Base-by-base conservation (phyloP, 35 echinoderm and acorn worm genomes). In the Heliocidaris tuberculata region DNA sequence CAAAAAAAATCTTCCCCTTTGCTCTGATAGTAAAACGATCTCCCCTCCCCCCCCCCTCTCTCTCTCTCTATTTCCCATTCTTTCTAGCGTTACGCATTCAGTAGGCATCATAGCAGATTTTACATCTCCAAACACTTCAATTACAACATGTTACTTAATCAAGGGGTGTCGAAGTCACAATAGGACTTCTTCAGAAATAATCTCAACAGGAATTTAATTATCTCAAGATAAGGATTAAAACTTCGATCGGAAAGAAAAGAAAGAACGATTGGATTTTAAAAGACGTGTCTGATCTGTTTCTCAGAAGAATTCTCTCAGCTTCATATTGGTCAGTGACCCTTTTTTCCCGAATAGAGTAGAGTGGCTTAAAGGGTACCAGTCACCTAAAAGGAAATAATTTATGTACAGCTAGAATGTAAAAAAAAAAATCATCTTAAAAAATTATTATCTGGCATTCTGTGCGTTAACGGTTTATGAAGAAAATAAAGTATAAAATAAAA, bases 181-280 rank as follows among this genome's bases (percentile, higher is more conserved):
- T 70, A 2, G 60, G 24, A 24, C 60, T 78, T n/a, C 65, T 78
- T 78, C 17, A 78, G 65, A 78, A 56, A 78, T 78, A 78, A 78
- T 78, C 65, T 78, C 21, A 78, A 78, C 21, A 78, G 65, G 65
- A 78, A 78, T 78, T 78, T 78, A 78, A 78, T 78, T 19, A 78
- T 78, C 65, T 78, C 65, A 21, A 78, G 65, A 78, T 78, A 78
- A 78, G 65, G 65, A 78, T 78, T 78, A 78, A 78, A 19, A n/a
- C 65, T 78, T 21, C 19, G 21, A 78, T 78, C 2, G 27, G 27
- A 78, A 24, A 78, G 27, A 78, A 78, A 5, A 21, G 27, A 78
- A 78, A n/a, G 65, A n/a, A 21, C 4, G 65, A 24, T 78, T 78
- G 65, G 65, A n/a, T n/a, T 78, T 78, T 27, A 78, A 42, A 42